Base-by-base conservation (phyloP, 1,140 invertebrate species). In the Bradysia coprophila region DNA sequence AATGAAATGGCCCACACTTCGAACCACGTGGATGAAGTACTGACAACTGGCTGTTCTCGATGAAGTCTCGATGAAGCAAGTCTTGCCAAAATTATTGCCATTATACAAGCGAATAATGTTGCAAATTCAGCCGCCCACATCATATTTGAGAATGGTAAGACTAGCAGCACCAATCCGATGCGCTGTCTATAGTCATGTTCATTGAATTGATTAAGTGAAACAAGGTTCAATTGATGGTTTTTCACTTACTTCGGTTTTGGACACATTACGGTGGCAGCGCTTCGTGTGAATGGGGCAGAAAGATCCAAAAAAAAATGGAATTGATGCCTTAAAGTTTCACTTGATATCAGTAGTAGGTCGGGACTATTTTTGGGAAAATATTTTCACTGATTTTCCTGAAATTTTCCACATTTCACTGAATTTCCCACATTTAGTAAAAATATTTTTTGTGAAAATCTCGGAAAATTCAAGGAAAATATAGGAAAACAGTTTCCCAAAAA, bases 251-350 rank as follows among this genome's bases (percentile, higher is more conserved):
- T 64, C 6, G 71, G 69, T 42, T 63, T 63, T 24, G 72, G 72
- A 9, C 65, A 67, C 36, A 75, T 53, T 48, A 68, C 69, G 11
- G 71, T 72, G 16, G 73, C 64, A 28, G 66, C 69, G 37, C 69
- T 68, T 47, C 71, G 55, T 31, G 72, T 57, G 43, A 58, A 53
- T 1, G 69, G 56, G 44, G 57, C 61, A 3, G 71, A 67, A 44
- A 71, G 64, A 51, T 74, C 72, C 47, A 75, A 50, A 43, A 55
- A 67, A 23, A 52, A 42, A 48, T 63, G 72, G 53, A 63, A 63
- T 48, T 66, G 59, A 48, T 15, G 13, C 36, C 36, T 38, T 13
- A 6, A 19, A 31, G 8, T 8, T 9, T 31, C 8, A 31, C 8
- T 31, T 31, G n/a, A n/a, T n/a, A n/a, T n/a, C n/a, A n/a, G n/a